phyloP scores from a whole-genome alignment of 2,113 vertebrate genomes.

The Physeter macrocephalus region DNA sequence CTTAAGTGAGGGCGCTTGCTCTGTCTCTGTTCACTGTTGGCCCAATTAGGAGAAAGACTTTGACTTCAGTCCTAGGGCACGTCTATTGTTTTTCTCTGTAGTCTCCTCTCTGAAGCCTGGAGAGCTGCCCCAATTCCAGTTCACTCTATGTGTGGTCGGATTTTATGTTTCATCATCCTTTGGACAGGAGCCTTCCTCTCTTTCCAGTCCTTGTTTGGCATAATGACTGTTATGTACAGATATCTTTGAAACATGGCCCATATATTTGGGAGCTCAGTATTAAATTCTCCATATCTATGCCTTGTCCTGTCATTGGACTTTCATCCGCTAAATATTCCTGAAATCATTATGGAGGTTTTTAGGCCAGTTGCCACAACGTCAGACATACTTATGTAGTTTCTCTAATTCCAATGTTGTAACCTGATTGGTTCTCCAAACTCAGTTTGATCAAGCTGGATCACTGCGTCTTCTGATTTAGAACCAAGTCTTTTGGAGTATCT shows the following conservation, averaged over 20 bases:
- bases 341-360: neutral
- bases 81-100: neutral
- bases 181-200: too few species aligned
- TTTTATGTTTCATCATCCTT: neutral
- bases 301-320: neutral
- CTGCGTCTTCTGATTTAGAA: neutral
- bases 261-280: neutral
- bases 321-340: neutral
- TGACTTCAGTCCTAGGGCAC: neutral
- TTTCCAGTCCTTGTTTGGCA: neutral
- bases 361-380: neutral
- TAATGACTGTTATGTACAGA: neutral
- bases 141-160: rapidly evolving
- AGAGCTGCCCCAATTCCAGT: neutral
- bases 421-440: neutral
- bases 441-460: neutral
- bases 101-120: neutral
- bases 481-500: neutral
- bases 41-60: neutral
- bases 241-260: too few species aligned
- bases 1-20: neutral
- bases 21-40: neutral
- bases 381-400: neutral
- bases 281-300: neutral
- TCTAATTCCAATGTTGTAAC: neutral